phyloP scores from a whole-genome alignment of 1,140 invertebrate genomes.

The Stegodyphus mimosarum region DNA sequence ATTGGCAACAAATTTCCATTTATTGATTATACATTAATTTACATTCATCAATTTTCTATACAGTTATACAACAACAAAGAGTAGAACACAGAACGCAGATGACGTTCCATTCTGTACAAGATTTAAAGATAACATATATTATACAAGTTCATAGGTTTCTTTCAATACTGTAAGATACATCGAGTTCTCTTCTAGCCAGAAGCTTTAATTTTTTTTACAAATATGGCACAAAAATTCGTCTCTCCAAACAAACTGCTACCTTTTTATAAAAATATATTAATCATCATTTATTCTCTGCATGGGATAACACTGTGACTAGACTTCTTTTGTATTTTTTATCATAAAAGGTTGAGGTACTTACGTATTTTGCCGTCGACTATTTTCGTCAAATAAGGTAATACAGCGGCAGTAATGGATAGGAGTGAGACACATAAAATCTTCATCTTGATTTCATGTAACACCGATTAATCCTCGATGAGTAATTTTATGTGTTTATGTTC shows the following conservation, averaged over 20 bases:
- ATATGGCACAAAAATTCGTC: constrained; percentile 45
- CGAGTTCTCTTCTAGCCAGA: background rate
- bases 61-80: constrained; percentile 37
- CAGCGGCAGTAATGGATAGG: too few relatives aligned
- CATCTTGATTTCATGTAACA: too few relatives aligned
- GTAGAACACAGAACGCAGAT: background rate
- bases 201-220: constrained; percentile 11
- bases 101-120: too few relatives aligned
- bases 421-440: too few relatives aligned
- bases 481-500: too few relatives aligned
- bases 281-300: background rate
- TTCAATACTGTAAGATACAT: background rate
- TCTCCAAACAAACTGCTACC: constrained; percentile 17
- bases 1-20: constrained; percentile 6
- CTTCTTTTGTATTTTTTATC: too few relatives aligned
- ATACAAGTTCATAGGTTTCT: background rate
- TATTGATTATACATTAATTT: constrained; percentile 40
- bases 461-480: too few relatives aligned
- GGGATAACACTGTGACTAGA: too few relatives aligned
- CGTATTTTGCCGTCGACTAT: too few relatives aligned
- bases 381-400: too few relatives aligned
- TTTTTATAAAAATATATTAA: constrained; percentile 20
- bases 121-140: background rate
- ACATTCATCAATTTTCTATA: constrained; percentile 33
- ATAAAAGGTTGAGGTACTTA: too few relatives aligned